These are phyloP conservation scores for Chaunax sp. DNA, from an alignment of 2,797 vertebrate species.

Conservation along the genomic window DNA sequence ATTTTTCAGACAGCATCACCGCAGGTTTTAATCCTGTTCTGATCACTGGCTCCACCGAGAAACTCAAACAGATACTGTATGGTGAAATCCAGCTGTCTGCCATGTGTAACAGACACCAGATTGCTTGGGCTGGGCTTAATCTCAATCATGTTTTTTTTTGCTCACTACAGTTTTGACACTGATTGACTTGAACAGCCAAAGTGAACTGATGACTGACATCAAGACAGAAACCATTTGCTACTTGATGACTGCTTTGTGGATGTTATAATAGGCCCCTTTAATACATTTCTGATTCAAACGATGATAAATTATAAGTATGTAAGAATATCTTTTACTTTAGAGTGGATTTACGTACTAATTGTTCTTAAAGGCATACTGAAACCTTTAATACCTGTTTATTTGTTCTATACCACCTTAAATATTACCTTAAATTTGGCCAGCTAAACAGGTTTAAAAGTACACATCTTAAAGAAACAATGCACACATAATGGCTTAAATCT, in stretches of 20 bases:
- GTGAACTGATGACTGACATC: slow-evolving; percentile 5
- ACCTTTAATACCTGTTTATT: too few species aligned
- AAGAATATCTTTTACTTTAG: too few species aligned
- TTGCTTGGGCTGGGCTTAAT: not conserved
- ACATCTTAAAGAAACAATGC: not conserved
- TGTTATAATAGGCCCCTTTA: too few species aligned
- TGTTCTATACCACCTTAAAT: too few species aligned
- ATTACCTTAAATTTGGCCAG: too few species aligned
- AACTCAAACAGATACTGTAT: slow-evolving; percentile 14
- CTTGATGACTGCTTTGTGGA: too few species aligned
- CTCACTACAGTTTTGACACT: slow-evolving; percentile 24
- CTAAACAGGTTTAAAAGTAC: not conserved
- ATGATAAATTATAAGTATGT: too few species aligned
- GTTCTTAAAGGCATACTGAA: too few species aligned
- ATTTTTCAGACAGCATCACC: not conserved
- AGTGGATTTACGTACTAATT: too few species aligned
- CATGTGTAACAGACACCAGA: not conserved
- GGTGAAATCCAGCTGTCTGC: not conserved
- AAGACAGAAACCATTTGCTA: not conserved
- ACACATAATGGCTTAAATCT: too few species aligned
- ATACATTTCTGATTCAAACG: too few species aligned
- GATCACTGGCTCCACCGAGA: slow-evolving; percentile 18
- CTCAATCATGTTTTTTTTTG: not conserved
- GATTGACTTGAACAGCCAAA: slow-evolving; percentile 17
- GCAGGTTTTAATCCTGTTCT: slow-evolving; percentile 27